These are phyloP conservation scores for Alauda arvensis DNA, from an alignment of 2,797 vertebrate species.

Conservation along the genomic window DNA sequence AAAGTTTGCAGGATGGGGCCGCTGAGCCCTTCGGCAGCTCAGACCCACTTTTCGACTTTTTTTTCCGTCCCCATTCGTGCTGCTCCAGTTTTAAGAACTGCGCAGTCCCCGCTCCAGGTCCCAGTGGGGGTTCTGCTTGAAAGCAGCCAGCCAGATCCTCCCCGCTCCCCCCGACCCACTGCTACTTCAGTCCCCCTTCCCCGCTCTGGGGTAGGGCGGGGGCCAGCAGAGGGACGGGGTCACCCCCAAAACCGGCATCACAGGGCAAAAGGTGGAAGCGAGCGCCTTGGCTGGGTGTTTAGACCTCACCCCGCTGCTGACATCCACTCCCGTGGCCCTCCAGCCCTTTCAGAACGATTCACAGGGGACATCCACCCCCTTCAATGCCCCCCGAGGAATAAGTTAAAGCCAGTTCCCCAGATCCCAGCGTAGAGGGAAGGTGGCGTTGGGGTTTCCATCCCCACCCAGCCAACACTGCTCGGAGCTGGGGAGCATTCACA, in stretches of 20 bases:
- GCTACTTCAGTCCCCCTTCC: not conserved
- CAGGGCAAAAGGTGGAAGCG: not conserved
- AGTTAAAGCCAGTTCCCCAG: not conserved
- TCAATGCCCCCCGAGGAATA: not conserved
- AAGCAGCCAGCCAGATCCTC: not conserved
- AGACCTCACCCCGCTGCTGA: not conserved
- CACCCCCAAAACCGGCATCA: not conserved
- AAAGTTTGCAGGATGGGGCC: not conserved
- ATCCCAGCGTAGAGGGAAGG: not conserved
- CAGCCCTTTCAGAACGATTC: not conserved
- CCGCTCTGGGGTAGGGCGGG: not conserved
- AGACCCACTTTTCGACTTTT: conserved; percentile 29
- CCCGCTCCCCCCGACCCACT: not conserved
- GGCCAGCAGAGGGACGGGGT: not conserved
- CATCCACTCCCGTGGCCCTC: not conserved
- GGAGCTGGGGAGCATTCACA: conserved; percentile 47
- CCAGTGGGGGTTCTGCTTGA: conserved; percentile 6
- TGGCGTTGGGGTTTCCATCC: not conserved
- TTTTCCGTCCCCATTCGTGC: conserved; percentile 15
- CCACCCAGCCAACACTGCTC: not conserved
- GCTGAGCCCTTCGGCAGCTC: not conserved
- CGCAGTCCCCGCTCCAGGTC: not conserved
- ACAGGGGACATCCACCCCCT: not conserved
- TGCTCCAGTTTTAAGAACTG: conserved; percentile 38
- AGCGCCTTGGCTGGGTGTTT: not conserved